Percentiles rank a stretch among this genome's conserved stretches.
These are phyloP conservation scores for Falco punctatus DNA, from an alignment of 2,113 vertebrate genomes.

Conservation along the genomic window DNA sequence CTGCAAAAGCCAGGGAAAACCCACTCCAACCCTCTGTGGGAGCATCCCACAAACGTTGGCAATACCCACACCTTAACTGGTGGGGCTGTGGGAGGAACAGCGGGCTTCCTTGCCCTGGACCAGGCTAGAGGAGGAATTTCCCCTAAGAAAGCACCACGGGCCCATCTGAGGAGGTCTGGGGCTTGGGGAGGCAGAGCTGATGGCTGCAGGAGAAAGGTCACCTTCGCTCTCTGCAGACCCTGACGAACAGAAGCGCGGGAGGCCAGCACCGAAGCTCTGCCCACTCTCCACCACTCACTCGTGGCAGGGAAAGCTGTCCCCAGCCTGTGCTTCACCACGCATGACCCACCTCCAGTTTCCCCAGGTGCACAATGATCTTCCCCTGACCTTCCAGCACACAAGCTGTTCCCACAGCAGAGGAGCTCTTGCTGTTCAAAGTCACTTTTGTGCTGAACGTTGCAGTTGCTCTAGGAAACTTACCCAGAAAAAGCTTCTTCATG, in stretches of 20 bases:
- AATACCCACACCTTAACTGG: fast-evolving
- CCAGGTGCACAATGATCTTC: neutral
- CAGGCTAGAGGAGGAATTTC: neutral
- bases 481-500: fast-evolving
- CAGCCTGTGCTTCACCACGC: neutral
- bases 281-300: neutral
- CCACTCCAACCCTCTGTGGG: fast-evolving
- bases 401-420: neutral
- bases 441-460: fast-evolving
- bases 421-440: neutral
- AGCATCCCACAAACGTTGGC: fast-evolving
- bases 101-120: neutral
- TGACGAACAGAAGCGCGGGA: neutral
- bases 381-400: neutral
- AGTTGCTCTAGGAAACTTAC: neutral
- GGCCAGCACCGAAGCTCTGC: neutral
- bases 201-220: neutral
- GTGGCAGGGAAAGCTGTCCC: neutral
- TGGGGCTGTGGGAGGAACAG: fast-evolving
- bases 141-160: neutral
- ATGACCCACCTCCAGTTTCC: neutral
- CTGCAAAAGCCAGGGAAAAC: neutral
- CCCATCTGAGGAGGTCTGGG: neutral
- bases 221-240: neutral
- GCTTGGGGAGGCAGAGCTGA: neutral